phyloP scores from a whole-genome alignment of 64 coral and sea anemone genomes.

The Montipora foliosa region DNA sequence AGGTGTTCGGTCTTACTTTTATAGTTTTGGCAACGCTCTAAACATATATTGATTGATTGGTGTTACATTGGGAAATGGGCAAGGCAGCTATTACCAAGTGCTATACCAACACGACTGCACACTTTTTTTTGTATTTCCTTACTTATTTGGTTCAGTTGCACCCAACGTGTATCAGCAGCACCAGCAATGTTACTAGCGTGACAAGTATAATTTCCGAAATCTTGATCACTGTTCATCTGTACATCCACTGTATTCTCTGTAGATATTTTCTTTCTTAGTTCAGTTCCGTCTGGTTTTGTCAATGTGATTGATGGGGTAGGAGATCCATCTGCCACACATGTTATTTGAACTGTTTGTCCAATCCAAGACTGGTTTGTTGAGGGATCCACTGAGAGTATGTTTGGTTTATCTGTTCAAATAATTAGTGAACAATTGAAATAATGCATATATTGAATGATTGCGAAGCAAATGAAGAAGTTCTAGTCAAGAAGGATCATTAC shows the following conservation, averaged over 20 bases:
- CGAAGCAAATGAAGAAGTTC: too few relatives aligned
- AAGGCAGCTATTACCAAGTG: too few relatives aligned
- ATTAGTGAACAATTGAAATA: too few relatives aligned
- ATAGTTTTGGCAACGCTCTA: too few relatives aligned
- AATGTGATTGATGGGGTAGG: slow-evolving; percentile 9
- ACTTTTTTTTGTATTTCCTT: neutral
- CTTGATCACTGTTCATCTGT: neutral
- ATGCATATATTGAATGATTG: too few relatives aligned
- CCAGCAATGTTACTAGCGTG: neutral
- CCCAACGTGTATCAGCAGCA: neutral
- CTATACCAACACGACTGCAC: too few relatives aligned
- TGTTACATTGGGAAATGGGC: too few relatives aligned
- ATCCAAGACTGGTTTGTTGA: slow-evolving; percentile 2
- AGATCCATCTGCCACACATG: slow-evolving; percentile 7
- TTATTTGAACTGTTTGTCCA: slow-evolving; percentile 10
- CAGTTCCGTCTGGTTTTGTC: neutral
- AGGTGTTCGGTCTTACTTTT: too few relatives aligned
- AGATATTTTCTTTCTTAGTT: neutral
- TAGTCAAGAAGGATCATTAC: too few relatives aligned
- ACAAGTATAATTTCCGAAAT: slow-evolving; percentile 22
- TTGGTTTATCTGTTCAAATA: neutral
- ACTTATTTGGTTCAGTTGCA: slow-evolving; percentile 24
- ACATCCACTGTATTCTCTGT: neutral
- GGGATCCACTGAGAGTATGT: neutral
- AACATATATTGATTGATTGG: too few relatives aligned